Percentiles rank a stretch among this genome's conserved stretches.
phyloP scores from a whole-genome alignment of 2,113 vertebrate species.

The Erythrocercus mccallii region DNA sequence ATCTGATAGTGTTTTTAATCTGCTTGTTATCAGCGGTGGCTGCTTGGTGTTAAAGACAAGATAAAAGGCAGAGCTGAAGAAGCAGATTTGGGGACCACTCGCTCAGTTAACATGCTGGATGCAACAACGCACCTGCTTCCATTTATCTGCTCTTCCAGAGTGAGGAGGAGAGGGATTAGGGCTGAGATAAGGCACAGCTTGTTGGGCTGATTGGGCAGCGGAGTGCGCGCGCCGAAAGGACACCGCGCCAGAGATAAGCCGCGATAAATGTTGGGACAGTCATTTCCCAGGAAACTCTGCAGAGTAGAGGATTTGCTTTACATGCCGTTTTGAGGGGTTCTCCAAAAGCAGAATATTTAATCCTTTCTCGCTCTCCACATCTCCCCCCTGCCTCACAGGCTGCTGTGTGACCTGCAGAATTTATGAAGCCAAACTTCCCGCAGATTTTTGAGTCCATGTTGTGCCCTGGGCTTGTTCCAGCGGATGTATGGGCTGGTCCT shows the following conservation, averaged over 20 bases:
- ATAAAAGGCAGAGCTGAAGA: constrained; percentile 50
- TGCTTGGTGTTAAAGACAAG: constrained; percentile 39
- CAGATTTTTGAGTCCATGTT: fast-evolving
- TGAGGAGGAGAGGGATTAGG: background rate
- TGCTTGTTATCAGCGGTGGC: constrained; percentile 51
- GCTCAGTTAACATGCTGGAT: background rate
- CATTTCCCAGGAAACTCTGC: background rate
- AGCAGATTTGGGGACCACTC: constrained; percentile 31
- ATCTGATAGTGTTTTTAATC: constrained; percentile 70
- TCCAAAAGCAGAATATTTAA: background rate
- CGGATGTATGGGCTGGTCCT: background rate
- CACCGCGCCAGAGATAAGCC: background rate
- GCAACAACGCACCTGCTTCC: constrained; percentile 22
- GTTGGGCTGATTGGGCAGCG: background rate
- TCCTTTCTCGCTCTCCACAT: fast-evolving
- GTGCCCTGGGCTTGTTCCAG: background rate
- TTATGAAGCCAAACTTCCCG: background rate
- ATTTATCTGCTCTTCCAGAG: constrained; percentile 37
- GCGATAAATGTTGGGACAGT: background rate
- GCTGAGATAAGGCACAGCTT: background rate
- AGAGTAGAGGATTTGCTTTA: background rate
- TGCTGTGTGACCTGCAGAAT: background rate
- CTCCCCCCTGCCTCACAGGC: background rate
- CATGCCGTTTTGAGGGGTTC: background rate
- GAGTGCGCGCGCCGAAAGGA: background rate